Conservation (phyloP, 2,888 invertebrate species). For the Iselma pallidipennis region DNA sequence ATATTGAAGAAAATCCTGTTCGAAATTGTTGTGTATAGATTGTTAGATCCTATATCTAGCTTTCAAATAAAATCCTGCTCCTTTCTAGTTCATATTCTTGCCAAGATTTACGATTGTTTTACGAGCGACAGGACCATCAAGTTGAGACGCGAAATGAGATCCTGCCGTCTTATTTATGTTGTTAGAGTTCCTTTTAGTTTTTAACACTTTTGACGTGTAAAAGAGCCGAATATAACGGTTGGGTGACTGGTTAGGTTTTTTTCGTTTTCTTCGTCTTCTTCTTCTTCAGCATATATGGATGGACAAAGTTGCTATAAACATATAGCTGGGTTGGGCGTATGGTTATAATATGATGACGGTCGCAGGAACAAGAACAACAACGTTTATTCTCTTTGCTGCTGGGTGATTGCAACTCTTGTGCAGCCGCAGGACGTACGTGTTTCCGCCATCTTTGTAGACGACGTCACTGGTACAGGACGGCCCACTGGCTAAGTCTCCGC, state of each 20-base stretch:
- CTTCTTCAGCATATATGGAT: too few species aligned
- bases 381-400: conserved; percentile 4
- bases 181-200: conserved; percentile 41
- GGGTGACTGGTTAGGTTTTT: conserved; percentile 17
- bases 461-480: conserved; percentile 61
- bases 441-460: conserved; percentile 61
- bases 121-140: conserved; percentile 45
- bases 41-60: too few species aligned
- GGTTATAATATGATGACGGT: neutral
- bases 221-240: conserved; percentile 35
- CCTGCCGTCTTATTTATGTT: conserved; percentile 43
- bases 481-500: conserved; percentile 60
- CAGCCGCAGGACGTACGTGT: conserved; percentile 39
- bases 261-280: neutral
- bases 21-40: too few species aligned
- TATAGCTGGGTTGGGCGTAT: neutral
- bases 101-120: conserved; percentile 44
- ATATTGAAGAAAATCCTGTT: neutral
- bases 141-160: conserved; percentile 45
- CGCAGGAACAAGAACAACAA: neutral
- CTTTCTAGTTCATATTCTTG: conserved; percentile 26
- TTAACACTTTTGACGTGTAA: conserved; percentile 45
- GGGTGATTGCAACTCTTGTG: conserved; percentile 38
- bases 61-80: neutral
- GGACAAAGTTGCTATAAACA: neutral